Percentiles rank a stretch among this genome's conserved stretches.
Evolutionary conservation across 30 jellyfish, hydroid and myxozoan genomes (phyloP).

Genomic region (Chrysaora quinquecirrha): DNA sequence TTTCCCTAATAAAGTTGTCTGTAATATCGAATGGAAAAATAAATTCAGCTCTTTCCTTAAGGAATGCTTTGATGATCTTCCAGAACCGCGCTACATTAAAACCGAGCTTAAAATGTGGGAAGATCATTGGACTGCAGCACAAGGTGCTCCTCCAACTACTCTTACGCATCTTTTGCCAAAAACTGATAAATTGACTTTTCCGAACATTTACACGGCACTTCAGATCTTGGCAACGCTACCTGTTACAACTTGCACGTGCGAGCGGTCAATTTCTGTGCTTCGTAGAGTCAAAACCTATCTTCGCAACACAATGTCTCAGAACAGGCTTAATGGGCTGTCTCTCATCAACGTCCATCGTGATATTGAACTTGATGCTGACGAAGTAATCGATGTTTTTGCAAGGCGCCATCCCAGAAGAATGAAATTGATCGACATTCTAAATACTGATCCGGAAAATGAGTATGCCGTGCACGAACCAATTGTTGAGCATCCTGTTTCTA

Average conservation of each 20-base stretch:
- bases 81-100: neutral
- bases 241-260: conserved; percentile 18
- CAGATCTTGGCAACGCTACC: conserved; percentile 21
- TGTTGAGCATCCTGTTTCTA: too few species aligned
- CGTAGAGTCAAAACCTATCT: conserved; percentile 15
- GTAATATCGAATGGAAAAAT: neutral
- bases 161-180: conserved; percentile 1
- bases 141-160: conserved; percentile 1
- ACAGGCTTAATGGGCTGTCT: conserved; percentile 30
- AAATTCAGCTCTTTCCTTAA: too few species aligned
- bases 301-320: neutral
- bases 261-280: conserved; percentile 12
- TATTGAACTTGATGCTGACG: conserved; percentile 7
- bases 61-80: neutral
- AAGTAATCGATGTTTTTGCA: conserved; percentile 18
- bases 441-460: conserved; percentile 3
- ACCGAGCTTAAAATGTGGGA: conserved; percentile 37
- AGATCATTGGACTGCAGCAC: neutral
- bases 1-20: neutral
- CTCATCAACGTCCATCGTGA: conserved; percentile 14
- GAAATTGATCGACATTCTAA: conserved; percentile 5
- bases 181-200: conserved; percentile 2
- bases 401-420: conserved; percentile 5
- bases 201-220: neutral
- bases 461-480: too few species aligned